Evolutionary conservation across 2,113 vertebrate genomes (phyloP).

Genomic region (Pycnonotus jocosus): DNA sequence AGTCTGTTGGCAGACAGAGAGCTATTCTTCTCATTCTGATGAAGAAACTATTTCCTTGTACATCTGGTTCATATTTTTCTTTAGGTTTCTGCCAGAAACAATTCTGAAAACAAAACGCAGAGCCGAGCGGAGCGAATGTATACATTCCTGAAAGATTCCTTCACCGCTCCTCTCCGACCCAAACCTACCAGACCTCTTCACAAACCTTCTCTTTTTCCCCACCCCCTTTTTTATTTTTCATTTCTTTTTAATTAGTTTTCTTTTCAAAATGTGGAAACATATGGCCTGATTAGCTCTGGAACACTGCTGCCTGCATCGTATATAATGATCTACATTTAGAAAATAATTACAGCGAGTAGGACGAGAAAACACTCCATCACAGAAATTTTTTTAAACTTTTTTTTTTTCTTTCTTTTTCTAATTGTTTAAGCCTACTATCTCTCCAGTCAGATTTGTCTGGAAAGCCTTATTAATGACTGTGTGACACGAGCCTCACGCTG

Average conservation of each 20-base stretch:
- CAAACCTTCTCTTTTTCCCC: background rate
- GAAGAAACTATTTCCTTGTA: slow-evolving; percentile 69
- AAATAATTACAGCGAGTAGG: slow-evolving; percentile 38
- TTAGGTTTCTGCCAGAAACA: slow-evolving; percentile 75
- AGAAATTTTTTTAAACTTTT: background rate
- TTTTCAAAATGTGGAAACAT: slow-evolving; percentile 47
- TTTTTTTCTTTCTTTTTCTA: background rate
- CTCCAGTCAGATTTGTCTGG: slow-evolving; percentile 55
- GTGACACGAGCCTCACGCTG: background rate
- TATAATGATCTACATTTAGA: slow-evolving; percentile 56
- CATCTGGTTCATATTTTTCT: slow-evolving; percentile 81
- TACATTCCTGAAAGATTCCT: slow-evolving; percentile 70
- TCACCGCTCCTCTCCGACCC: slow-evolving; percentile 30
- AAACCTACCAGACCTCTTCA: slow-evolving; percentile 33
- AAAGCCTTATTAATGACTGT: slow-evolving; percentile 44
- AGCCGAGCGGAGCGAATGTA: slow-evolving; percentile 46
- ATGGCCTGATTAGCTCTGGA: slow-evolving; percentile 54
- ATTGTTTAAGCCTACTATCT: slow-evolving; percentile 65
- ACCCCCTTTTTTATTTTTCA: background rate
- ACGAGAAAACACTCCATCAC: background rate
- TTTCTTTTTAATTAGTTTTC: slow-evolving; percentile 56
- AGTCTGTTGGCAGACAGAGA: slow-evolving; percentile 63
- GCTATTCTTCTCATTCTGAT: slow-evolving; percentile 62
- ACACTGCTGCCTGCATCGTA: slow-evolving; percentile 3
- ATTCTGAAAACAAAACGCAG: slow-evolving; percentile 72